Percentiles rank a stretch among this genome's conserved stretches.
phyloP scores from a whole-genome alignment of 2,113 vertebrate species.

The Oxygymnocypris stewartii region DNA sequence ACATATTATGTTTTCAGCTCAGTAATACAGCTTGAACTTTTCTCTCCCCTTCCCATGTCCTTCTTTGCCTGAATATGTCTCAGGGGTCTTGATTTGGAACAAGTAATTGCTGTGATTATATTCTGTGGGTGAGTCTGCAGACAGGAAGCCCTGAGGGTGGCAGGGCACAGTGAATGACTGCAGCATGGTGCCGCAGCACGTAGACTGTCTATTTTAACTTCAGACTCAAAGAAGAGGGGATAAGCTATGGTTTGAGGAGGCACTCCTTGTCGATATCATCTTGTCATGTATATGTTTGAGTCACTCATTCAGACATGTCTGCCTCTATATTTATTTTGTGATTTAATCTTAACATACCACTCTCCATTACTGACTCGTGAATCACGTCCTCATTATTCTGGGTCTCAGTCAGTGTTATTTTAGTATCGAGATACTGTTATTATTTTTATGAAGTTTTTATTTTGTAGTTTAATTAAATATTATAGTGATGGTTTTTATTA shows the following conservation, averaged over 20 bases:
- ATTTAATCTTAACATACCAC: conserved; percentile 4
- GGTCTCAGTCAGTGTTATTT: not conserved
- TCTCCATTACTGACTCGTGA: not conserved
- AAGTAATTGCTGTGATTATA: conserved; percentile 54
- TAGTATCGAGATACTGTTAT: not conserved
- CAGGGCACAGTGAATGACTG: conserved; percentile 41
- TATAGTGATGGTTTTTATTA: too few species aligned
- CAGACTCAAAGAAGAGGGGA: conserved; percentile 33
- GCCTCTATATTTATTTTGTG: conserved; percentile 12
- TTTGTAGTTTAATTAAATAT: too few species aligned
- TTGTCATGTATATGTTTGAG: not conserved
- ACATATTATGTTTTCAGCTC: not conserved
- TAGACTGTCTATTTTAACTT: conserved; percentile 57
- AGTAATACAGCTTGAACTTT: not conserved
- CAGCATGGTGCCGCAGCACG: conserved; percentile 54
- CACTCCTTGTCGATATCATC: not conserved
- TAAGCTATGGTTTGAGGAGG: not conserved
- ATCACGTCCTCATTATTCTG: not conserved
- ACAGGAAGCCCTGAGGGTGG: conserved; percentile 56
- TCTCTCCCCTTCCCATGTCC: not conserved
- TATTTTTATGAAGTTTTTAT: not conserved
- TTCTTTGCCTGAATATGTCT: conserved; percentile 15
- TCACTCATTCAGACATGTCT: not conserved
- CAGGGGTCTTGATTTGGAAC: conserved; percentile 43
- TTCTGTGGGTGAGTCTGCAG: conserved; percentile 28